Evolutionary conservation across 2,888 invertebrate species (phyloP).

Genomic region (Pachycephus smyrnensis): DNA sequence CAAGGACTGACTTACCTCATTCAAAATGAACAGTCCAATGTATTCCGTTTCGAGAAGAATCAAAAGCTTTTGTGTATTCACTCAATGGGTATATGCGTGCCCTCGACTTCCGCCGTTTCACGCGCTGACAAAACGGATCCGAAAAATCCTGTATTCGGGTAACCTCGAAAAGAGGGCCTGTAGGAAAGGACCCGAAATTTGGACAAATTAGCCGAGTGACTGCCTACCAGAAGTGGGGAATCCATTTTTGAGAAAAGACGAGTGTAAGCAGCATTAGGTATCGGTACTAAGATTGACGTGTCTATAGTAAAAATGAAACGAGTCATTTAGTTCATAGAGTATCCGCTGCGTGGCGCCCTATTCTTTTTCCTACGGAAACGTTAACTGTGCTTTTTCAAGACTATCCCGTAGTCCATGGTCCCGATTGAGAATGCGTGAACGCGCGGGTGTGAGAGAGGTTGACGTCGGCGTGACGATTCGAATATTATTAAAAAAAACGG

Average conservation of each 20-base stretch:
- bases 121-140: neutral
- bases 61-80: neutral
- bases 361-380: neutral
- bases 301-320: neutral
- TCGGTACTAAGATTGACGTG: neutral
- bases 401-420: neutral
- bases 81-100: neutral
- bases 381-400: neutral
- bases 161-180: neutral
- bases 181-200: neutral
- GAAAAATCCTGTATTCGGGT: neutral
- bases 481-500: constrained; percentile 24
- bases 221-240: neutral
- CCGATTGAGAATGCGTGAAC: neutral
- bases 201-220: neutral
- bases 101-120: neutral
- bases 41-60: neutral
- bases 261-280: neutral
- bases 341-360: neutral
- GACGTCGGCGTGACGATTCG: constrained; percentile 15
- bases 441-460: neutral
- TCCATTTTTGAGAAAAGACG: neutral
- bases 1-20: neutral
- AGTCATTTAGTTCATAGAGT: neutral
- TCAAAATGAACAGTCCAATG: neutral